Evolutionary conservation across 2,113 vertebrate species (phyloP), one percentile per base, ranked within the genome.

Genomic region (Strix aluco): DNA sequence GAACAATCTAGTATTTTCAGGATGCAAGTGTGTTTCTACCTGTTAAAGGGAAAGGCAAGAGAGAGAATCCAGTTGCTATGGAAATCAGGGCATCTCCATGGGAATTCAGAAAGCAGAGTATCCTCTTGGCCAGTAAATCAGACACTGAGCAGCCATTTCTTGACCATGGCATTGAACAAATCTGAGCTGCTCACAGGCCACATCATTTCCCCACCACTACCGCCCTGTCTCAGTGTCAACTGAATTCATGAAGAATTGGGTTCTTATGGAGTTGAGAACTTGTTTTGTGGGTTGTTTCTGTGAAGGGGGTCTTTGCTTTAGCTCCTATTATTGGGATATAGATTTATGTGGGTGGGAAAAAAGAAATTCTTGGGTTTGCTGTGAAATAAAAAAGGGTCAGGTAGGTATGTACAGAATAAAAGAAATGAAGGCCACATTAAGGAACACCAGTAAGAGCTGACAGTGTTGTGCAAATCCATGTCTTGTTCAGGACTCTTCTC

Each of bases 81-180:
- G 97, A 97, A 97, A 97, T 98, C 81, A 93, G 96, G 72, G 90
- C 95, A 97, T 97, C 97, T 96, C 97, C 94, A 94, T 96, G 97
- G 97, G 97, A 97, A 98, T 98, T 97, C 88, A 92, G 85, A 77
- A 94, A 95, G 79, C 47, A 92, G 83, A 91, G 69, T 97, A 94
- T 96, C 80, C 90, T 95, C 94, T 93, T 96, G 96, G 86, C 88
- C 92, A 92, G 81, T 94, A 97, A 95, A 96, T 96, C 94, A 96
- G 62, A 94, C 80, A 86, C 84, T 57, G 80, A 96, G 88, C 93
- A 94, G 61, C 78, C 66, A 75, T 92, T 95, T 63, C 63, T 92
- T 85, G 94, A 94, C 90, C 95, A 58, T 40, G 74, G 34, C 89
- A 89, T 40, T 88, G 87, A 94, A 93, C 32, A 80, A 63, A 82